These are phyloP conservation scores for Torymus aiolomorphi DNA, from an alignment of 2,888 invertebrate genomes.

Conservation along the genomic window DNA sequence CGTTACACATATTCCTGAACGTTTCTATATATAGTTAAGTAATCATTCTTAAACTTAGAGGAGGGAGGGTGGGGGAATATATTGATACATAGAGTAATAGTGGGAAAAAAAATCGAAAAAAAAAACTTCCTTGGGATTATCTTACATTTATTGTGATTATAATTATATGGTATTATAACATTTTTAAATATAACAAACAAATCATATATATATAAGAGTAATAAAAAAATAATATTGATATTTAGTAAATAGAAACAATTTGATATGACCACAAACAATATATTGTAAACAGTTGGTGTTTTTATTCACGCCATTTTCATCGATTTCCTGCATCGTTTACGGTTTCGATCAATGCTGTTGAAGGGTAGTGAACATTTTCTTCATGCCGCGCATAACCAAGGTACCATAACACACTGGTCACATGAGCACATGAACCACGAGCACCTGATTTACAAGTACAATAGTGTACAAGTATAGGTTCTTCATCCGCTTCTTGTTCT, in stretches of 20 bases:
- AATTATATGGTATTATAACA: too few species aligned
- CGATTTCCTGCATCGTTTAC: conserved; percentile 16
- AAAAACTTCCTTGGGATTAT: conserved; percentile 4
- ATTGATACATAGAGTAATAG: conserved; percentile 8
- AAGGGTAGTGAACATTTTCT: conserved; percentile 11
- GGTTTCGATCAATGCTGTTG: neutral
- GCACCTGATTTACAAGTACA: conserved; percentile 35
- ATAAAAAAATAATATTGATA: too few species aligned
- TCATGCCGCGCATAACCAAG: conserved; percentile 18
- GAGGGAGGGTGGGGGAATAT: conserved; percentile 5
- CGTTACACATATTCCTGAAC: conserved; percentile 7
- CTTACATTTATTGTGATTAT: conserved; percentile 5
- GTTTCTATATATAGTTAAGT: conserved; percentile 7
- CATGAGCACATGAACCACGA: conserved; percentile 2
- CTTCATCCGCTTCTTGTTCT: conserved; percentile 16
- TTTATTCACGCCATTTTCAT: conserved; percentile 1
- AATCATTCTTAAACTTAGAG: conserved; percentile 5
- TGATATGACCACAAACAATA: conserved; percentile 10
- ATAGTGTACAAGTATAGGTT: conserved; percentile 32
- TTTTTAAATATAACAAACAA: too few species aligned
- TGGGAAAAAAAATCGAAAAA: conserved; percentile 17
- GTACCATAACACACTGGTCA: too few species aligned
- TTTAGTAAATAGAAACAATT: conserved; percentile 6
- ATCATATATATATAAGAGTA: too few species aligned
- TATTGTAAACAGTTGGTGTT: conserved; percentile 6